Evolutionary conservation across 2,113 vertebrate species (phyloP), one percentile per base, ranked within the genome.

Genomic region (Eubucco bourcierii): DNA sequence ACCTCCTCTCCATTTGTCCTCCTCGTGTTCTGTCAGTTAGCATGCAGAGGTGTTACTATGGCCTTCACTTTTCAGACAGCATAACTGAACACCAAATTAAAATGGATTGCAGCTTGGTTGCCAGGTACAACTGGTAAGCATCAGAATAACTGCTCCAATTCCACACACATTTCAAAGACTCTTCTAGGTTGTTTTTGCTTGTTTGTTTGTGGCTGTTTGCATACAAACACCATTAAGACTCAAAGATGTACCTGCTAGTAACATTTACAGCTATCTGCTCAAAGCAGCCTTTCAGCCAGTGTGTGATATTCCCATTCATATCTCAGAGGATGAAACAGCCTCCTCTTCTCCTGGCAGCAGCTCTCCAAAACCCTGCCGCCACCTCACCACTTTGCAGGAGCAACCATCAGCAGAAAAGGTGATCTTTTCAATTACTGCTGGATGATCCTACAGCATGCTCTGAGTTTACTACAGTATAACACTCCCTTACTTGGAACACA

Each of bases 261-360:
- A 25, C 25, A 59, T 14, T 65, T n/a, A 65, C 46, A 74, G 61
- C 29, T 65, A 21, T 23, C 70, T 59, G 21, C 47, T 53, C 41
- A 37, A 63, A 67, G 47, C 87, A 53, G 68, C 74, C 18, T 44
- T 80, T 72, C 41, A 53, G 41, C 55, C 25, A 18, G 21, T 1
- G 0, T 23, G 24, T 6, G 44, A 59, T n/a, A 28, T 9, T 63
- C 60, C 47, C 60, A 63, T 19, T 50, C 3, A 2, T 7, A 23
- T 1, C 4, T 19, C 47, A 46, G 39, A 7, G 0, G 1, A 39
- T 4, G 6, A 74, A 83, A 15, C 2, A 39, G 25, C 15, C 56
- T 24, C 55, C 37, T 55, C n/a, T 47, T n/a, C 28, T 60, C 25
- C 37, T 4, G 0, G 19, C 5, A 44, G 59, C 53, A 52, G 33